A percentile compares a stretch with the other conserved stretches of the same genome.
Evolutionary conservation across 1,140 invertebrate species (phyloP).

Genomic region (Batillaria attramentaria): DNA sequence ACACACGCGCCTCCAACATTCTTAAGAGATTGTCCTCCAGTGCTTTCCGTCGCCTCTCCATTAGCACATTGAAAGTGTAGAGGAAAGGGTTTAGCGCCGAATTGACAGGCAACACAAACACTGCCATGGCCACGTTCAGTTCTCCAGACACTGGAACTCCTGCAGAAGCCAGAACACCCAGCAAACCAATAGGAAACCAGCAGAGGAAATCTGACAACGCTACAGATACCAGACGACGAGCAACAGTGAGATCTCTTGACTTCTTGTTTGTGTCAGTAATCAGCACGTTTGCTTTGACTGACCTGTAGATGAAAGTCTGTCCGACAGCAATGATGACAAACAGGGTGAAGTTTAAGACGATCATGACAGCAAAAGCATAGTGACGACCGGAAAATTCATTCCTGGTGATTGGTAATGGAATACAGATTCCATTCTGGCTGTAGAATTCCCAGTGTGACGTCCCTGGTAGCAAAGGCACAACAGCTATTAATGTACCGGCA

Average conservation of each 20-base stretch:
- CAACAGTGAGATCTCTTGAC: background rate
- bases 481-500: conserved; percentile 31
- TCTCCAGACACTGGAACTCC: background rate
- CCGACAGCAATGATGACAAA: conserved; percentile 47
- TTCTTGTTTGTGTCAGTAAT: background rate
- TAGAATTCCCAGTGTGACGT: conserved; percentile 49
- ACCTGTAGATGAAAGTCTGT: conserved; percentile 44
- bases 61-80: background rate
- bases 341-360: conserved; percentile 43
- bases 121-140: background rate
- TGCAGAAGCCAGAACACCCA: background rate
- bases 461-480: conserved; percentile 35
- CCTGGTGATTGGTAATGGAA: conserved; percentile 47
- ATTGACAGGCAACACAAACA: background rate
- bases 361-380: conserved; percentile 45
- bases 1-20: no score
- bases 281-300: conserved; percentile 13
- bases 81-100: conserved; percentile 10
- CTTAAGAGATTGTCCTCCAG: no score
- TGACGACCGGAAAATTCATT: conserved; percentile 40
- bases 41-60: background rate
- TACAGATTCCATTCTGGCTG: conserved; percentile 46
- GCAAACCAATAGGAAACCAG: conserved; percentile 8
- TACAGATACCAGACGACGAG: background rate
- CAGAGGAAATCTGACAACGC: conserved; percentile 5